Base-by-base conservation (phyloP, 2,888 invertebrate species). In the Orchestes rusci region DNA sequence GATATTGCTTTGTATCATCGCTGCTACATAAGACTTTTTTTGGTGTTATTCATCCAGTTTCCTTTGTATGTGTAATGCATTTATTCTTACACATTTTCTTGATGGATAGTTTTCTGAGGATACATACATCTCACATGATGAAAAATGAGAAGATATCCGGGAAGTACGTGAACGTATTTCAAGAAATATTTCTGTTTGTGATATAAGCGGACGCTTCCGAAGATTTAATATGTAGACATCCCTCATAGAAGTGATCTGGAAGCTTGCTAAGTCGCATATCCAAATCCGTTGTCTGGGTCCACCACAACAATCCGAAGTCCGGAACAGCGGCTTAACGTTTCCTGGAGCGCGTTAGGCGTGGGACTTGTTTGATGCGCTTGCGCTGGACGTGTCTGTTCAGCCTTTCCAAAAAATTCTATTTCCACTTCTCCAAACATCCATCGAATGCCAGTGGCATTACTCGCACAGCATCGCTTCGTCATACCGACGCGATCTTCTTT, bases 391-490 rank as follows among this genome's bases (percentile, higher is more conserved):
- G 30, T 45, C 32, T 40, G 43, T 46, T 43, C 50, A 43, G 50
- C 46, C 39, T 45, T 42, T 44, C 46, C 43, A 43, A 50, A 50
- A 50, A 47, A 50, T 40, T 43, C 30, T 41, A 42, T 43, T 46
- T 45, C 50, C 50, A 45, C 46, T 43, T 46, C 46, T 46, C 45
- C 48, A 43, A 48, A 39, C 48, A 48, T 48, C 43, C 48, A 40
- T 43, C 39, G 35, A 40, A 43, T 36, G 43, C 48, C 48, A 40
- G 48, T 43, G 43, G 39, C 48, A 43, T 35, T 36, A 29, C 48
- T 30, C 35, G 17, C 48, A 40, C 40, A 39, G 39, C 40, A 39
- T 43, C 39, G 48, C 48, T 43, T 28, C 7, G 31, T 36, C 4
- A 28, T 48, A 27, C 31, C 40, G 45, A 37, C 15, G 15, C 39